Conservation (phyloP, 2,113 vertebrate species). For the Burhinus bistriatus region DNA sequence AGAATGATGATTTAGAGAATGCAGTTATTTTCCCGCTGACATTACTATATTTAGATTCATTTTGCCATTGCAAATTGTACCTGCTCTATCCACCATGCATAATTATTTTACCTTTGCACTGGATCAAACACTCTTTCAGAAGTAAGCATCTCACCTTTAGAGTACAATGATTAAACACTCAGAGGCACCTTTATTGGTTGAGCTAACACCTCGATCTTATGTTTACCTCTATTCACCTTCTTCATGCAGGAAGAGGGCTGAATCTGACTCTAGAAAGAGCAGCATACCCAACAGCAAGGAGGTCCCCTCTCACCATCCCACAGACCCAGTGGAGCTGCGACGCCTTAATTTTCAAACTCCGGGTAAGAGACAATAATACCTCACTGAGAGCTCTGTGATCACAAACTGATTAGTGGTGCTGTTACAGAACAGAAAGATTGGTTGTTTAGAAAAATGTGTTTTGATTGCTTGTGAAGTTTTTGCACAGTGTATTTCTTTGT, state of each 20-base stretch:
- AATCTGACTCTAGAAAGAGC: constrained; percentile 95
- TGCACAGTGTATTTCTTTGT: neutral
- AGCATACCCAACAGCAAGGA: constrained; percentile 97
- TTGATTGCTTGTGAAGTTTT: neutral
- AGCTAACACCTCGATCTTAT: neutral
- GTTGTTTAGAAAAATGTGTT: neutral
- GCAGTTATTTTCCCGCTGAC: neutral
- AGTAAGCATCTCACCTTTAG: neutral
- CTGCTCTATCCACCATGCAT: neutral
- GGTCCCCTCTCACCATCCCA: constrained; percentile 92
- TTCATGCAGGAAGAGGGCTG: constrained; percentile 89
- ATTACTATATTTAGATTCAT: neutral
- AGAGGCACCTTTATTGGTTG: neutral
- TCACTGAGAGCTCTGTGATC: neutral
- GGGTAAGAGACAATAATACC: constrained; percentile 75
- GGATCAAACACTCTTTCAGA: neutral
- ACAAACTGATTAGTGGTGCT: neutral
- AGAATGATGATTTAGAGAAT: too few species aligned
- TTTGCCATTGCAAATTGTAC: neutral
- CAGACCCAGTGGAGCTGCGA: constrained; percentile 94
- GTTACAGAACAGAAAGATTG: neutral
- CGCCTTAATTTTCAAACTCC: constrained; percentile 99
- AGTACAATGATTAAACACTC: neutral
- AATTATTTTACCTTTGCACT: neutral
- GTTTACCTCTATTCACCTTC: neutral